Evolutionary conservation across 2,113 vertebrate species (phyloP), one percentile per base, ranked within the genome.

Genomic region (Balaenoptera acutorostrata): DNA sequence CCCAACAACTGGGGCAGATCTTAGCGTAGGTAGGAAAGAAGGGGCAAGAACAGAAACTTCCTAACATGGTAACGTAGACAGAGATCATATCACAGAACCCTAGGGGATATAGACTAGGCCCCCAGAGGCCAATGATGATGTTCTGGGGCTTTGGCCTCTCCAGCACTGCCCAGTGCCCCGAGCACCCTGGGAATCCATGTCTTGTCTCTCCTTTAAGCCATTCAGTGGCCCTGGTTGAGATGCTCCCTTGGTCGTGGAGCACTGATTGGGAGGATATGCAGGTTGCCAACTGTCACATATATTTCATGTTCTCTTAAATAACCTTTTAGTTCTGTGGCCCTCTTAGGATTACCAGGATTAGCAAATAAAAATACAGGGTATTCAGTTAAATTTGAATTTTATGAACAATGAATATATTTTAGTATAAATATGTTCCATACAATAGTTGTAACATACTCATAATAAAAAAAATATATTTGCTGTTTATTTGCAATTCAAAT

Each of bases 221-320:
- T n/a, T 74, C n/a, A 52, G 25, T 27, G 27, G 31, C 36, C 20
- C 25, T 49, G 18, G 2, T 59, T 91, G 33, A 8, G 5, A 63
- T 59, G 31, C 11, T 41, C 57, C 84, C 49, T 8, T 74, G 13
- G 20, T 52, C 41, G 17, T 64, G 44, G 55, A 66, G 3, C 5
- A 36, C 3, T 59, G 9, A 17, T 36, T 61, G 8, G 2, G 27
- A 90, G 13, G 18, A 86, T 57, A 69, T 85, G 8, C 18, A 94
- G 33, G 18, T 36, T 80, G 14, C 25, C 29, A 36, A 39, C 10
- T 57, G 46, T 93, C 5, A 6, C 15, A 8, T 14, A 25, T 95
- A 66, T 90, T 88, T 63, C 17, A 95, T 93, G 55, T 85, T 94
- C 55, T 64, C 33, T 90, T 82, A 69, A 93, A 68, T 61, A 77